Evolutionary conservation across 2,113 vertebrate species (phyloP).

Genomic region (Archilochus colubris): DNA sequence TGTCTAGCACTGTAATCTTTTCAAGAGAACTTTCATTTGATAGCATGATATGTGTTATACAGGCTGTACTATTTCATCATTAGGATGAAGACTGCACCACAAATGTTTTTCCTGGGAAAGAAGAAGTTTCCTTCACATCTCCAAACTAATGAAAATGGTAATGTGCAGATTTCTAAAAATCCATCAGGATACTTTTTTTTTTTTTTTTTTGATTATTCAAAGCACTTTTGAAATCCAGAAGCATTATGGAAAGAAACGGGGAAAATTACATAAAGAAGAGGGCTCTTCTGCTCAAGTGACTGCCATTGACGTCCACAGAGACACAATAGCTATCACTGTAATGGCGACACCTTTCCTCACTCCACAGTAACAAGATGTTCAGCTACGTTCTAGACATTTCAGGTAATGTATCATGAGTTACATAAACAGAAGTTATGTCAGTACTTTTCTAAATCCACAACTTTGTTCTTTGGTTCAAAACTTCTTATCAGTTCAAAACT

Average conservation of each 20-base stretch:
- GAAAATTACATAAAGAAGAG: neutral
- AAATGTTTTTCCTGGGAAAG: neutral
- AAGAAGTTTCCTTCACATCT: neutral
- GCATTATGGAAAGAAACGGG: neutral
- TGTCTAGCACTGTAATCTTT: neutral
- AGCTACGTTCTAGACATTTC: neutral
- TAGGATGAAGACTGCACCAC: neutral
- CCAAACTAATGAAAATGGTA: neutral
- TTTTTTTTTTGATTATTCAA: neutral
- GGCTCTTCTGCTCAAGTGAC: neutral
- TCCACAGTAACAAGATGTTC: neutral
- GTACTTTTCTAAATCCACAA: neutral
- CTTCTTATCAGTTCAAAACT: neutral
- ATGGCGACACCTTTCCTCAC: neutral
- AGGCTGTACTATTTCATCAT: too few relatives aligned
- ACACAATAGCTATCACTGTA: neutral
- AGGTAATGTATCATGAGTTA: neutral
- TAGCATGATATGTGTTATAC: neutral
- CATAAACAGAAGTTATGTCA: neutral
- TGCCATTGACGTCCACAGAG: neutral
- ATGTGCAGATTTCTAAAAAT: neutral
- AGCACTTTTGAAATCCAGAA: neutral
- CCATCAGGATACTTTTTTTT: neutral
- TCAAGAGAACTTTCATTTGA: neutral
- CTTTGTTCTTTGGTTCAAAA: neutral